Percentiles rank a stretch among this genome's conserved stretches.
phyloP scores from a whole-genome alignment of 1,140 invertebrate species.

The Laupala kohalensis region DNA sequence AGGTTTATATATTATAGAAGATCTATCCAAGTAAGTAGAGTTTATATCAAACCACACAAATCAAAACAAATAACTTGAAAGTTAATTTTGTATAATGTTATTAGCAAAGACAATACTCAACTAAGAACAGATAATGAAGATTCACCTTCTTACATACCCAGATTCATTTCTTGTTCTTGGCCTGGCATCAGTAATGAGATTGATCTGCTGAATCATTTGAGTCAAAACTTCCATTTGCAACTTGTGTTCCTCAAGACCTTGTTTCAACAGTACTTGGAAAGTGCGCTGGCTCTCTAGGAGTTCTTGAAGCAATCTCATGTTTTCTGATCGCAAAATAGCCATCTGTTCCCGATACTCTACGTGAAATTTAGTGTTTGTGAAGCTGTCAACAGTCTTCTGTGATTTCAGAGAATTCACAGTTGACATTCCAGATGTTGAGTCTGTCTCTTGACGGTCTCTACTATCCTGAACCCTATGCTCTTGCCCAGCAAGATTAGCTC shows the following conservation, averaged over 20 bases:
- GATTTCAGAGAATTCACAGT: conserved; percentile 53
- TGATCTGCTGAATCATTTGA: conserved; percentile 30
- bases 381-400: conserved; percentile 32
- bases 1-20: too few relatives aligned
- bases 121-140: too few relatives aligned
- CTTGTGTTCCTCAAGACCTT: conserved; percentile 56
- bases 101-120: too few relatives aligned
- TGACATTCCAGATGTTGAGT: conserved; percentile 49
- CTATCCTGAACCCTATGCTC: conserved; percentile 26
- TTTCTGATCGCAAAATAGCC: conserved; percentile 34
- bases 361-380: conserved; percentile 31
- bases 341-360: conserved; percentile 38
- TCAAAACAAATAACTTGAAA: too few relatives aligned
- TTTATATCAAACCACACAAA: too few relatives aligned
- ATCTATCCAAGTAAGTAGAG: too few relatives aligned
- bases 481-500: conserved; percentile 62
- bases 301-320: conserved; percentile 41
- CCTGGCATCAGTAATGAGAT: conserved; percentile 15
- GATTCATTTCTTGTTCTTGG: conserved; percentile 21
- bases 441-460: conserved; percentile 39
- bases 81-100: too few relatives aligned
- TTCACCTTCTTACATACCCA: too few relatives aligned
- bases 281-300: conserved; percentile 54
- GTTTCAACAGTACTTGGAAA: conserved; percentile 54
- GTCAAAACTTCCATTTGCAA: conserved; percentile 34